Evolutionary conservation across 2,113 vertebrate species (phyloP).

Genomic region (Hylia prasina): DNA sequence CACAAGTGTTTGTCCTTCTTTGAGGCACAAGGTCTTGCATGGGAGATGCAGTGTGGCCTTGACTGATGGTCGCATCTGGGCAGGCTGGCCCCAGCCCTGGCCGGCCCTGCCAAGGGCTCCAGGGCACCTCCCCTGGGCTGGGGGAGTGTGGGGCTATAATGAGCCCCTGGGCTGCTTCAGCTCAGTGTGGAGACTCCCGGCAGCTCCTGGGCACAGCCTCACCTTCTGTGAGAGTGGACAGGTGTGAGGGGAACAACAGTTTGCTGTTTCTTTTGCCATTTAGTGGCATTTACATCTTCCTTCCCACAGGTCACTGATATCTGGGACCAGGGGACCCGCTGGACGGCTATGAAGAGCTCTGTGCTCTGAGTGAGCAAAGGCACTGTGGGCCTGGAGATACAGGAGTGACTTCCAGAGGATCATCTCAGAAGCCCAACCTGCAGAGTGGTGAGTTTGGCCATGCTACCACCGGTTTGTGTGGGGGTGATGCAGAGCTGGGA

Average conservation of each 20-base stretch:
- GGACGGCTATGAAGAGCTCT: background rate
- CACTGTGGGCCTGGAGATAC: background rate
- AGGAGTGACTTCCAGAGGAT: background rate
- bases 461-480: background rate
- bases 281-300: background rate
- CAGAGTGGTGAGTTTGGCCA: background rate
- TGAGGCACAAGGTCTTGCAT: background rate
- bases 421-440: background rate
- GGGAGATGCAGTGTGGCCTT: background rate
- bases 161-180: background rate
- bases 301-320: background rate
- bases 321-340: background rate
- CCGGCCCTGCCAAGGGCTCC: background rate
- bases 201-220: background rate
- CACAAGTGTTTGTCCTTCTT: background rate
- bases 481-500: background rate
- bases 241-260: background rate
- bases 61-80: slow-evolving; percentile 44
- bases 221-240: background rate
- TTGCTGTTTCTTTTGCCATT: background rate
- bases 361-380: background rate
- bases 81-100: background rate
- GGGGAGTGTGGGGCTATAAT: background rate
- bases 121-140: background rate
- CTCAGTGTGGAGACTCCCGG: background rate